Evolutionary conservation across 2,797 vertebrate species (phyloP).

Genomic region (Silurus lanzhouensis): DNA sequence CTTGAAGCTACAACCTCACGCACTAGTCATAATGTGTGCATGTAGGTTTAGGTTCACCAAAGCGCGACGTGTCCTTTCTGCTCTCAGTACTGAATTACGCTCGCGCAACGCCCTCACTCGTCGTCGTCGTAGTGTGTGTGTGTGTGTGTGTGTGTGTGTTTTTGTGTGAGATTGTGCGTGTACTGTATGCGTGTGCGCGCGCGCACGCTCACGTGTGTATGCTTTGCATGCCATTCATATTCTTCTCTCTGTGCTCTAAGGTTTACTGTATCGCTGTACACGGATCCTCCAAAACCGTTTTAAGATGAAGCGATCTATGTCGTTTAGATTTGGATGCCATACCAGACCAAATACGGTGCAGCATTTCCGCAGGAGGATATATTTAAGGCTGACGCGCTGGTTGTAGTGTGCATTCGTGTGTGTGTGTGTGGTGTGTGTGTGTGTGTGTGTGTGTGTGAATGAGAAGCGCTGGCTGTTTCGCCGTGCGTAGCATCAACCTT

Average conservation of each 20-base stretch:
- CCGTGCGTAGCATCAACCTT: neutral
- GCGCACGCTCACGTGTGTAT: neutral
- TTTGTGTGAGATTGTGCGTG: neutral
- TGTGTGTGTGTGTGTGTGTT: neutral
- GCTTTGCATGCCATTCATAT: constrained; percentile 25
- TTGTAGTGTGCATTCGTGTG: neutral
- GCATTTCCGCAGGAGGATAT: constrained; percentile 29
- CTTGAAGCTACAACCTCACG: neutral
- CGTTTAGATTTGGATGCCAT: neutral
- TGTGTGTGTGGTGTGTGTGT: constrained; percentile 25
- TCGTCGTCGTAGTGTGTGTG: neutral
- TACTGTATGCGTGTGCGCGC: neutral
- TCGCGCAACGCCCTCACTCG: constrained; percentile 17
- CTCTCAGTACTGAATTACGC: constrained; percentile 23
- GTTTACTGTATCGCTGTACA: neutral
- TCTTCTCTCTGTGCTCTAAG: neutral
- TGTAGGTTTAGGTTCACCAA: neutral
- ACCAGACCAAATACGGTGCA: neutral
- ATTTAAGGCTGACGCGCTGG: constrained; percentile 16
- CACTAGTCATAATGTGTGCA: neutral
- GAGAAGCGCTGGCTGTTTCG: neutral
- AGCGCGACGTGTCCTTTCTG: neutral
- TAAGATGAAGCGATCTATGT: neutral
- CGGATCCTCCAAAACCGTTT: neutral
- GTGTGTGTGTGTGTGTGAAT: constrained; percentile 28